These are phyloP conservation scores for Leptoclinus maculatus DNA, from an alignment of 2,797 vertebrate genomes.

Conservation along the genomic window DNA sequence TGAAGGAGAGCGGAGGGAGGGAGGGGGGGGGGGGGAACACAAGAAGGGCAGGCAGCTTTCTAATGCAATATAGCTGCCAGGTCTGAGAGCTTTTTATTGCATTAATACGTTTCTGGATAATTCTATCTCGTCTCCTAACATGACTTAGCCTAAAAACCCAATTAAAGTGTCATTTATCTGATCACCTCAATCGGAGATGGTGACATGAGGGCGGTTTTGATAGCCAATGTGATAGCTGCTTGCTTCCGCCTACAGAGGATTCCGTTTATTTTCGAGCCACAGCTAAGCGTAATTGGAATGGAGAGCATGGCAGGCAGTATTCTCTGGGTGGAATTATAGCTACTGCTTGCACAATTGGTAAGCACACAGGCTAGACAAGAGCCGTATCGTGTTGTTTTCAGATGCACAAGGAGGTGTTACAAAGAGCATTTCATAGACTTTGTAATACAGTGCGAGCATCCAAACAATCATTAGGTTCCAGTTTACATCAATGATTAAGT, in stretches of 20 bases:
- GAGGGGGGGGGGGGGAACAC: slow-evolving; percentile 2
- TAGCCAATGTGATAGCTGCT: slow-evolving; percentile 59
- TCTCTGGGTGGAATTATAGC: slow-evolving; percentile 40
- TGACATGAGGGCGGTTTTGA: slow-evolving; percentile 74
- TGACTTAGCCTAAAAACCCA: slow-evolving; percentile 87
- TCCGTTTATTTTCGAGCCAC: slow-evolving; percentile 60
- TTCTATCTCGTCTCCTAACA: slow-evolving; percentile 86
- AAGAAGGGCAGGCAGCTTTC: slow-evolving; percentile 44
- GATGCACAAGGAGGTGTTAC: slow-evolving; percentile 23
- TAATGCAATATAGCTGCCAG: slow-evolving; percentile 76
- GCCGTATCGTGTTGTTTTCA: slow-evolving; percentile 32
- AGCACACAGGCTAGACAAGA: slow-evolving; percentile 36
- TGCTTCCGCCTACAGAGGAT: slow-evolving; percentile 47
- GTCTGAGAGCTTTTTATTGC: slow-evolving; percentile 84
- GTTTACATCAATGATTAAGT: slow-evolving; percentile 15
- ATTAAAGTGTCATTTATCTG: slow-evolving; percentile 89
- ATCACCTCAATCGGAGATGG: slow-evolving; percentile 83
- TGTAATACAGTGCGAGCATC: not conserved
- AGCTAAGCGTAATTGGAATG: slow-evolving; percentile 62
- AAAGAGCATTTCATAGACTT: slow-evolving; percentile 20
- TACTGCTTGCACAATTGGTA: slow-evolving; percentile 24
- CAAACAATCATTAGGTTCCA: slow-evolving; percentile 23
- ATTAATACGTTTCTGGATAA: slow-evolving; percentile 86
- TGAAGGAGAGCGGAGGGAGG: slow-evolving; percentile 41
- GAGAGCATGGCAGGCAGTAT: slow-evolving; percentile 25